Evolutionary conservation across 1,140 invertebrate genomes (phyloP), one percentile per base, ranked within the genome.

Genomic region (Drosophila nannoptera): DNA sequence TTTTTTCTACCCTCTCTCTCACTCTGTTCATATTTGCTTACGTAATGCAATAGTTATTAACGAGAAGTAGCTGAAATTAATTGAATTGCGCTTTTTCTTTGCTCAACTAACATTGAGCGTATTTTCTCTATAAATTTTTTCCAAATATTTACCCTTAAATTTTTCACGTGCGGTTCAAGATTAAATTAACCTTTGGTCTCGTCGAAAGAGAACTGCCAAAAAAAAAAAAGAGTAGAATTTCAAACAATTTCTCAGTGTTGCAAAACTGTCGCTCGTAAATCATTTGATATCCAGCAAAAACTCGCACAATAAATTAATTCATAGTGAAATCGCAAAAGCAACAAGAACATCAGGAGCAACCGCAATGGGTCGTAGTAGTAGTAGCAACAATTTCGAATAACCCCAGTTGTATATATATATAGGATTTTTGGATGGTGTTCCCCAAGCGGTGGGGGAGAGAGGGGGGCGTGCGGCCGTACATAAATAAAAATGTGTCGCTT

Each of bases 401-500:
- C 78, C 78, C 45, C 75, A 83, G 48, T 52, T 61, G 14, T 64
- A 48, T 42, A 42, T 42, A 42, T 42, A 14, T 22, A 46, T 8
- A 4, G 40, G n/a, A 5, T 3, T 2, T 2, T 6, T 5, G n/a
- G 0, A 6, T 8, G 40, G 11, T 42, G 22, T 3, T 22, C 3
- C 22, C 22, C 40, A 43, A 14, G 40, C 7, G 40, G 0, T 14
- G 14, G 40, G 2, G 1, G 40, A n/a, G n/a, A n/a, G 40, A 14
- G 40, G 38, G 12, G 32, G 9, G 11, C 31, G 3, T 31, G 5
- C 33, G 5, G 46, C 49, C n/a, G 48, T 56, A 63, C 72, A 78
- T 69, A 84, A 75, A 84, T 83, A 83, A 67, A 84, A 83, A 76
- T 84, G 69, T 83, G 71, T 64, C 62, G 65, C 69, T 80, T 49